Conservation (phyloP, 2,797 vertebrate genomes). For the Lycodopsis pacificus region DNA sequence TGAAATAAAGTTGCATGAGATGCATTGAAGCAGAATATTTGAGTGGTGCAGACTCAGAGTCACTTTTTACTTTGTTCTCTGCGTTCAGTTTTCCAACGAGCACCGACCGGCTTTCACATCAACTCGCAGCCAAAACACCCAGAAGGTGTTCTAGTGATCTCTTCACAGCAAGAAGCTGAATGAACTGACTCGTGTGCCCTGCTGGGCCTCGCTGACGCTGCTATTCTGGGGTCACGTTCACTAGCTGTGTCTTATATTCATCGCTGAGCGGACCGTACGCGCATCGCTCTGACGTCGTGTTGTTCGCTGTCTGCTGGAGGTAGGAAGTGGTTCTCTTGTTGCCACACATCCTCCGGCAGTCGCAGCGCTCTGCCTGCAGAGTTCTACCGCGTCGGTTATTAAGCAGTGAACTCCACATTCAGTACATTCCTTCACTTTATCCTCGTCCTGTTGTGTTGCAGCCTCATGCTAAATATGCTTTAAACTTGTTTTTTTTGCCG, state of each 20-base stretch:
- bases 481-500: no score
- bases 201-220: not conserved
- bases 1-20: no score
- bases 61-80: slow-evolving; percentile 26
- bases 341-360: slow-evolving; percentile 42
- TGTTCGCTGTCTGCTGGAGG: not conserved
- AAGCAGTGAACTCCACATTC: not conserved
- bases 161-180: slow-evolving; percentile 39
- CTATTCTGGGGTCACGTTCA: not conserved
- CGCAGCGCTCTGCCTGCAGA: not conserved
- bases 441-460: no score
- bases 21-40: no score
- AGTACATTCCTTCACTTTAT: not conserved
- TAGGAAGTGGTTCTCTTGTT: slow-evolving; percentile 65
- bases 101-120: slow-evolving; percentile 3
- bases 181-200: not conserved
- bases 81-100: slow-evolving; percentile 21
- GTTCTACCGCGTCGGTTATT: not conserved
- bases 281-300: not conserved
- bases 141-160: slow-evolving; percentile 12
- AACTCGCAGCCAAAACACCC: slow-evolving; percentile 48
- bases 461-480: no score
- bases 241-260: not conserved
- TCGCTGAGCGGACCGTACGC: not conserved
- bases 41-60: no score